Conservation (phyloP, 1,140 invertebrate genomes). For the Cardiocondyla obscurior region DNA sequence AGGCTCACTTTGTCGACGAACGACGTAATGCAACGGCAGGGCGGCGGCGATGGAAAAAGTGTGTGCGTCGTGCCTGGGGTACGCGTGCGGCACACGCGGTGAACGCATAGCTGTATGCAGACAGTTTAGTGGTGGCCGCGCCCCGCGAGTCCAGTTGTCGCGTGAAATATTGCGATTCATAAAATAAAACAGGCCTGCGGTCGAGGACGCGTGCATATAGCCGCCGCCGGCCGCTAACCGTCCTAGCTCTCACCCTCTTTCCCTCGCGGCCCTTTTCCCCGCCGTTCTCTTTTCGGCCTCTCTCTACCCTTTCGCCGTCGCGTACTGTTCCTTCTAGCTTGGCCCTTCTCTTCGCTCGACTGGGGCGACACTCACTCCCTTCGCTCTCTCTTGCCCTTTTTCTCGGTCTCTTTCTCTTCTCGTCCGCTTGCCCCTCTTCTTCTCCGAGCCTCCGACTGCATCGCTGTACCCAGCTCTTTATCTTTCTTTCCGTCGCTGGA, state of each 20-base stretch:
- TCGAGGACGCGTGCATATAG: constrained; percentile 82
- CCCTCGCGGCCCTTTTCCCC: not conserved
- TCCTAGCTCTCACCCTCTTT: constrained; percentile 68
- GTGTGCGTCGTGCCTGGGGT: constrained; percentile 69
- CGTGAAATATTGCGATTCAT: constrained; percentile 85
- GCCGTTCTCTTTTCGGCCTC: constrained; percentile 39
- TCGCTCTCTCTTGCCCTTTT: constrained; percentile 24
- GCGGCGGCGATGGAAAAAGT: constrained; percentile 7
- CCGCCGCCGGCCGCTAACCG: constrained; percentile 77
- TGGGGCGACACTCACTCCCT: constrained; percentile 33
- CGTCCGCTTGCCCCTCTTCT: constrained; percentile 24
- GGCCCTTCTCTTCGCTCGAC: constrained; percentile 42
- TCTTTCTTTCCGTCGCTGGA: constrained; percentile 57
- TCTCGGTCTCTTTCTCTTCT: constrained; percentile 25
- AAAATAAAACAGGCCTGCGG: constrained; percentile 84
- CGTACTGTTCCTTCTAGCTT: constrained; percentile 47
- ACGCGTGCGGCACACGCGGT: constrained; percentile 74
- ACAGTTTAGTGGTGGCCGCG: constrained; percentile 82
- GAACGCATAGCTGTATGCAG: constrained; percentile 80
- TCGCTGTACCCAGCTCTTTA: constrained; percentile 47
- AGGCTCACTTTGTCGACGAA: constrained; percentile 11
- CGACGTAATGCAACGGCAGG: not conserved
- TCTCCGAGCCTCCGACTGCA: constrained; percentile 45
- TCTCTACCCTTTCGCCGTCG: constrained; percentile 45
- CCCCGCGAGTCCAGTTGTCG: constrained; percentile 82